Evolutionary conservation across 2,888 invertebrate species (phyloP), one percentile per base, ranked within the genome.

Genomic region (Zygothrica quintamaculata): DNA sequence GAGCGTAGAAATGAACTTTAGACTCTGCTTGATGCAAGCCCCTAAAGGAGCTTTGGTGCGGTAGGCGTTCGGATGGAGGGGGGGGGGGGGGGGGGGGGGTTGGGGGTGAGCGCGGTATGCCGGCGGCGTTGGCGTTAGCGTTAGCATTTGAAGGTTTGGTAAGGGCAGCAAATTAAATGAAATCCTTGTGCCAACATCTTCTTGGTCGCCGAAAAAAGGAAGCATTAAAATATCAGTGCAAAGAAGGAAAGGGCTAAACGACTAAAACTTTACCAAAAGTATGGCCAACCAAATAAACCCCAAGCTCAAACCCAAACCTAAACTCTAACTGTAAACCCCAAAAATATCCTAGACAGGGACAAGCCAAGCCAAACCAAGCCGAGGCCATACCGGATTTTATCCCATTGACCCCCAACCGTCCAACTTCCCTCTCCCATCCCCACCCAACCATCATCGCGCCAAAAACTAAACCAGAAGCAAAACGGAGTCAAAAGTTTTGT

Each of bases 1-100:
- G 79, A 82, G 81, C 82, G 87, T 87, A 82, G 81, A 82, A 87
- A 87, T 82, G 85, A 82, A 82, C 87, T 82, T 79, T 82, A 66
- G 86, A 79, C 51, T 66, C 73, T 40, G 47, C 50, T 43, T 40
- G 46, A 47, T 60, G 57, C 40, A 26, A 43, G 53, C 15, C 52
- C 62, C 60, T 31, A 11, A 37, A 18, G n/a, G n/a, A n/a, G n/a
- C n/a, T n/a, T n/a, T n/a, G n/a, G n/a, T n/a, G n/a, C n/a, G n/a
- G n/a, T n/a, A 56, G 39, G 33, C 40, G 43, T 46, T 33, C 47
- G 46, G 11, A n/a, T 52, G 44, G 15, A n/a, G 0, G 13, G 26
- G n/a, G 7, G 29, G 13, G 34, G 46, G 8, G 16, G 1, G 2
- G 13, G 22, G 13, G 22, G 40, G n/a, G 37, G n/a, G 26, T 8